A percentile compares a stretch with the other conserved stretches of the same genome.
Evolutionary conservation across 1,140 invertebrate species (phyloP).

Genomic region (Antheraea mylitta): DNA sequence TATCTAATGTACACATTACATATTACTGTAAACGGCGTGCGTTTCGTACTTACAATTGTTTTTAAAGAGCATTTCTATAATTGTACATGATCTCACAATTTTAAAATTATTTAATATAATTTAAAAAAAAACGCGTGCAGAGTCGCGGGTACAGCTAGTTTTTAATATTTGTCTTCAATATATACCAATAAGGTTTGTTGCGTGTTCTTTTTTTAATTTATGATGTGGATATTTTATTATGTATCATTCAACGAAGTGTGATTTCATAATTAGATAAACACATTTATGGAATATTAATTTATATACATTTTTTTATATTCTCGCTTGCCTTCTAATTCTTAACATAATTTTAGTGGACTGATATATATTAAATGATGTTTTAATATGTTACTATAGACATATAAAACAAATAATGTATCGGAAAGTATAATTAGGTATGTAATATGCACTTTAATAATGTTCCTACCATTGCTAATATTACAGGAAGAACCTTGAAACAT

Average conservation of each 20-base stretch:
- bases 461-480: too few species aligned
- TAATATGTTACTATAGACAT: neutral
- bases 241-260: neutral
- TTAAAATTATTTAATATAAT: too few species aligned
- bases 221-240: neutral
- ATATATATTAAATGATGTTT: neutral
- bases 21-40: too few species aligned
- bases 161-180: neutral
- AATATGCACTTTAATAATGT: too few species aligned
- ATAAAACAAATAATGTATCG: neutral
- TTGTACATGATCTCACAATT: too few species aligned
- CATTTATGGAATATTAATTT: neutral
- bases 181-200: neutral
- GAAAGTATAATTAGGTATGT: too few species aligned
- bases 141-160: too few species aligned
- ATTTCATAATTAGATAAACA: neutral
- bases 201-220: neutral
- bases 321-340: constrained; percentile 8
- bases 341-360: neutral
- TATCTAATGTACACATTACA: too few species aligned
- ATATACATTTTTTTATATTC: neutral
- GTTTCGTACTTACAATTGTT: too few species aligned
- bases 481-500: too few species aligned
- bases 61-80: too few species aligned
- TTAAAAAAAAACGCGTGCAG: too few species aligned